Evolutionary conservation across 2,113 vertebrate genomes (phyloP).

Genomic region (Pseudolaguvia tuberculata): DNA sequence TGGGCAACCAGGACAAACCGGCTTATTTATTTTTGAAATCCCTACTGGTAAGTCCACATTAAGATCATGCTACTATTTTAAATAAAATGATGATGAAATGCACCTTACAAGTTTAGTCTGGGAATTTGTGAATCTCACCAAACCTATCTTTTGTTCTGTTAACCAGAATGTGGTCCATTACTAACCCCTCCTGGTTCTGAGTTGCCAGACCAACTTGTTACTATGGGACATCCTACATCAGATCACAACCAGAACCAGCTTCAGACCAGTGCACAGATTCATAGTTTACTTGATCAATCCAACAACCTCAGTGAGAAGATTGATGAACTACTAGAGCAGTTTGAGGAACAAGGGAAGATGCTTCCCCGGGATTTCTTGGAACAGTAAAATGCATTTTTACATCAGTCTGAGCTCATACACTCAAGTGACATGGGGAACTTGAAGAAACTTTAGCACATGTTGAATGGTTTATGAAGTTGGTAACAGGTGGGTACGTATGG

Average conservation of each 20-base stretch:
- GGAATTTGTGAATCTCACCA: not conserved
- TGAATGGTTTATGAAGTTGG: constrained; percentile 1
- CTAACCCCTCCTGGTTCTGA: constrained; percentile 75
- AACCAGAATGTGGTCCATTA: constrained; percentile 80
- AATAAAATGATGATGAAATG: not conserved
- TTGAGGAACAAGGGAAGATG: constrained; percentile 80
- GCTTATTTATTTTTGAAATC: constrained; percentile 93
- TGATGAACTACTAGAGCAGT: constrained; percentile 85
- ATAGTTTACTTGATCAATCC: constrained; percentile 81
- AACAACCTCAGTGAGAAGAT: constrained; percentile 84
- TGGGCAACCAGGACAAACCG: constrained; percentile 79
- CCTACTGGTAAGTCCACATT: constrained; percentile 82
- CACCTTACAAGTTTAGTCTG: not conserved
- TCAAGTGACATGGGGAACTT: not conserved
- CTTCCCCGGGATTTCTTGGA: constrained; percentile 48
- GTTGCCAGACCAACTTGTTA: constrained; percentile 77
- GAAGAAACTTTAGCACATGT: constrained; percentile 29
- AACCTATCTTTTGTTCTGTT: constrained; percentile 28
- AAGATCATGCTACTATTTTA: not conserved
- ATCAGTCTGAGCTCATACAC: constrained; percentile 17
- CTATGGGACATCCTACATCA: constrained; percentile 65
- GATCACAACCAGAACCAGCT: constrained; percentile 72
- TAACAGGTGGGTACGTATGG: constrained; percentile 28
- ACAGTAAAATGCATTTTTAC: constrained; percentile 29
- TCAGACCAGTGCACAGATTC: constrained; percentile 78